phyloP scores from a whole-genome alignment of 2,797 vertebrate genomes.

The Argya squamiceps region DNA sequence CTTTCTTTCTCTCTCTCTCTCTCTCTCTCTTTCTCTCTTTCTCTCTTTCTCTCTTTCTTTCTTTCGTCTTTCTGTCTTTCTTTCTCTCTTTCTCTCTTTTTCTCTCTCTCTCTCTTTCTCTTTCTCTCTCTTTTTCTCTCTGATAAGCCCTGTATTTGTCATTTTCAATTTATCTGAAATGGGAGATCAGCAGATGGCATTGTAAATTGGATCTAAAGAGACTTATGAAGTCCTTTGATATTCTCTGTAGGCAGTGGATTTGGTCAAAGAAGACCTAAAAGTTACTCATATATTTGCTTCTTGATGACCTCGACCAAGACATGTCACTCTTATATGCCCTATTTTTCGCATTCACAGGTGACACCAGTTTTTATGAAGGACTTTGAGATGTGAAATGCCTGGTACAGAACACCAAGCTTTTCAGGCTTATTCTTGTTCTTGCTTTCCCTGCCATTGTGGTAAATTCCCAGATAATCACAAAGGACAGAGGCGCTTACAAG shows the following conservation, averaged over 20 bases:
- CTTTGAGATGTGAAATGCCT: not conserved
- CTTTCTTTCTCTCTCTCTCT: no score
- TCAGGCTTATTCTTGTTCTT: not conserved
- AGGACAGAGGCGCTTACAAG: not conserved
- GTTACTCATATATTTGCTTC: not conserved
- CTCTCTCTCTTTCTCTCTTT: fast-evolving
- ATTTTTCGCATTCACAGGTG: not conserved
- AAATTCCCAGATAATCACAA: not conserved
- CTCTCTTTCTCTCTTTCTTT: fast-evolving
- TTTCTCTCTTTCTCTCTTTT: no score
- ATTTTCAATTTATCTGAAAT: not conserved
- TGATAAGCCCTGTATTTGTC: not conserved
- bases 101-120: fast-evolving
- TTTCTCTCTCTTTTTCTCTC: fast-evolving
- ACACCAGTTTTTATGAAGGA: not conserved
- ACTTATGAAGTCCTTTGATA: not conserved
- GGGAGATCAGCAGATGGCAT: not conserved
- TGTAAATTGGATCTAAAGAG: not conserved
- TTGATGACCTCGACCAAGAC: not conserved
- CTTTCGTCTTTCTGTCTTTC: fast-evolving
- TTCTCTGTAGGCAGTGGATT: not conserved
- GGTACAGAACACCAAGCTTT: not conserved
- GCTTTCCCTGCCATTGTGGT: not conserved
- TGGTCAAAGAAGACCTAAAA: not conserved
- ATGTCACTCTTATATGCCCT: not conserved